Base-by-base conservation (phyloP, 2,888 invertebrate genomes). In the Heliothis peltigera region DNA sequence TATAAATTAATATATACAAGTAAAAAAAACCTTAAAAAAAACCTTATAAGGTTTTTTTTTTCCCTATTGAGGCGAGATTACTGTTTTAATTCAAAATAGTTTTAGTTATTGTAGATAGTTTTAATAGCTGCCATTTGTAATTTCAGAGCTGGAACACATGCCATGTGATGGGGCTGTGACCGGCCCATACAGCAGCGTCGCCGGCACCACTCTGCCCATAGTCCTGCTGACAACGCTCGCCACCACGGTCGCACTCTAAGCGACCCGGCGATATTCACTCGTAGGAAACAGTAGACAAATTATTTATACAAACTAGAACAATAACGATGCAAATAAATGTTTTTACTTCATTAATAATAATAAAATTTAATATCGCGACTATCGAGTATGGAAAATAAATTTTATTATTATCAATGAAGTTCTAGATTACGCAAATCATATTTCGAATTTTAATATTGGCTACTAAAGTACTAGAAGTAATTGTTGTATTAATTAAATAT, bases 81-180 rank as follows among this genome's bases (percentile, higher is more conserved):
- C n/a, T n/a, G n/a, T n/a, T n/a, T n/a, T n/a, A n/a, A n/a, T n/a
- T n/a, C n/a, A n/a, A n/a, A n/a, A n/a, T n/a, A n/a, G n/a, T n/a
- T n/a, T n/a, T n/a, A n/a, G n/a, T n/a, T 28, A 8, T 10, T 28
- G 2, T 1, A 7, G 10, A 12, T 15, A 15, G 35, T 35, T 12
- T 21, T 35, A 2, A 59, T 7, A 6, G 0, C 12, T 42, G 2
- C 18, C 56, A n/a, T 25, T 25, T 5, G 0, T 46, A 1, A 32
- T 91, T 92, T 60, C 91, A 95, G 95, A 93, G 85, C 68, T 95
- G 83, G 94, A 94, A 75, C 93, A 91, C 56, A 92, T 91, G 10
- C 95, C 95, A 4, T 95, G 95, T 67, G 95, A 95, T 59, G 92
- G 95, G 4, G 95, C 95, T 1, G 95, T 95, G 4, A 95, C 95